Evolutionary conservation across 2,888 invertebrate species (phyloP).

Genomic region (Dastarcus helophoroides): DNA sequence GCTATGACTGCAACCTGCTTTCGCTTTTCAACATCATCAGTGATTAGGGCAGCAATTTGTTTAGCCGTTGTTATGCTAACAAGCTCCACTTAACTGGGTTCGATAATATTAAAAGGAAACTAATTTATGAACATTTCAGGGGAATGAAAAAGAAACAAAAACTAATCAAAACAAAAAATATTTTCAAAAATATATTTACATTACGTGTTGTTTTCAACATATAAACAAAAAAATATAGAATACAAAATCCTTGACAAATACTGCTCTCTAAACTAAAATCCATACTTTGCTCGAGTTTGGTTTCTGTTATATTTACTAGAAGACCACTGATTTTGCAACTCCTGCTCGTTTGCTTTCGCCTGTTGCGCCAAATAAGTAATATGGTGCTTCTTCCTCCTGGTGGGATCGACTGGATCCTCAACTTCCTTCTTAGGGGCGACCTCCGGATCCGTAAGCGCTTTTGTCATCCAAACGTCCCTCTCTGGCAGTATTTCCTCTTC

Average conservation of each 20-base stretch:
- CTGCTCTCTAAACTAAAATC: constrained; percentile 50
- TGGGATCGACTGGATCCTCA: constrained; percentile 41
- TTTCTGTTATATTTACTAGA: constrained; percentile 71
- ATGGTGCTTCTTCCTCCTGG: constrained; percentile 77
- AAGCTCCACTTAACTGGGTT: too few relatives aligned
- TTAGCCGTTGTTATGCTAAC: too few relatives aligned
- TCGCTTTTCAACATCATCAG: too few relatives aligned
- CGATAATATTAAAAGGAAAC: too few relatives aligned
- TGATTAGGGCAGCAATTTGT: too few relatives aligned
- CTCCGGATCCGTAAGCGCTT: constrained; percentile 59
- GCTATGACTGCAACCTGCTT: too few relatives aligned
- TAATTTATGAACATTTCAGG: too few relatives aligned
- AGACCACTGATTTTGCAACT: constrained; percentile 90
- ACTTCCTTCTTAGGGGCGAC: constrained; percentile 38
- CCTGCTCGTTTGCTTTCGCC: constrained; percentile 90
- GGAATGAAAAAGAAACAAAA: too few relatives aligned
- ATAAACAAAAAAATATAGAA: background rate
- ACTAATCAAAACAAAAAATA: too few relatives aligned
- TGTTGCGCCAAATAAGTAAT: constrained; percentile 89
- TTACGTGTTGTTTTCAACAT: too few relatives aligned
- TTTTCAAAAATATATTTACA: too few relatives aligned
- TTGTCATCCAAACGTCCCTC: constrained; percentile 70
- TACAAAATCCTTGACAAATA: background rate
- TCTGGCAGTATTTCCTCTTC: constrained; percentile 71
- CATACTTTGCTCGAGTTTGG: constrained; percentile 92